Base-by-base conservation (phyloP, 2,888 invertebrate genomes). In the Oithona nana region DNA sequence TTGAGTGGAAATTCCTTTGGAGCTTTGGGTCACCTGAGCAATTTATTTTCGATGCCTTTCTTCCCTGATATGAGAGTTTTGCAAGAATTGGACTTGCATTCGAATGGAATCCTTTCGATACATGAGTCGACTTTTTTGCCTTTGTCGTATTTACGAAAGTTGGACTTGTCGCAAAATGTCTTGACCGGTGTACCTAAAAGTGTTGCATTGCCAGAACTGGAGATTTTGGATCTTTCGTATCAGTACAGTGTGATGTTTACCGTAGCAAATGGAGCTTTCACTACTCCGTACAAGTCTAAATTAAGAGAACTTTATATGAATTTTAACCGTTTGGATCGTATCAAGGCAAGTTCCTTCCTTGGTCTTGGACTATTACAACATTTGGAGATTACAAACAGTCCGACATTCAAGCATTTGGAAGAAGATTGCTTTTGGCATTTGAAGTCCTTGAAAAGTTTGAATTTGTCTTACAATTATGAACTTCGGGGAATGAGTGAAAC, bases 381-480 rank as follows among this genome's bases (percentile, higher is more conserved):
- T 0, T 68, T 83, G 51, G 79, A 81, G 69, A 71, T 83, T 52
- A 74, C 77, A 61, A 76, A 76, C 68, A 77, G 79, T 1, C 71
- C 75, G 1, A n/a, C n/a, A n/a, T n/a, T n/a, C n/a, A n/a, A n/a
- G n/a, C n/a, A n/a, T n/a, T 74, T 76, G 16, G 73, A 77, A 48
- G 71, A 70, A 22, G 71, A 76, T 55, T 75, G 79, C 0, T 80
- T 81, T 65, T 69, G 69, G 22, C 74, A 74, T 57, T 73, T 81
- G 66, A 78, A 80, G 0, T 77, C 76, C 57, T 71, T 81, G 1
- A 75, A 74, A 68, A 75, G 74, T 1, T 69, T 81, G 2, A 68
- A 77, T 16, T 67, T 81, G 49, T 74, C 75, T 59, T 75, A 75
- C 1, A 81, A 81, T 66, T 76, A 76, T 66, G 22, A 31, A 1